Conservation (phyloP, 2,797 vertebrate species). For the Heliangelus exortis region DNA sequence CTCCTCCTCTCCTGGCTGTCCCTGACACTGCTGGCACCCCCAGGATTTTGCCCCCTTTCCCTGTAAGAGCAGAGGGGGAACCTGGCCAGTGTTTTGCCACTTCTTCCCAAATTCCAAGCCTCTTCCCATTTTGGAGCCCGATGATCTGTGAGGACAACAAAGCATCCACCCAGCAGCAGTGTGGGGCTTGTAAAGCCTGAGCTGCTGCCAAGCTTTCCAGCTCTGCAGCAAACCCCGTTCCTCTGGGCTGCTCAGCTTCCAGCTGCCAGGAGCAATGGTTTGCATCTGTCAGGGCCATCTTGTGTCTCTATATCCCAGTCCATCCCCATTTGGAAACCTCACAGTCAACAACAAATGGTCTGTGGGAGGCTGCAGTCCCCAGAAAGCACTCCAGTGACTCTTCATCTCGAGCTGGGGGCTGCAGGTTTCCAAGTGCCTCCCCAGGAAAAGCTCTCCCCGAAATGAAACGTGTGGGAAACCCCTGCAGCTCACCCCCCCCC, state of each 20-base stretch:
- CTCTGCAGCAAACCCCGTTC: not conserved
- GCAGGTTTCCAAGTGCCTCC: not conserved
- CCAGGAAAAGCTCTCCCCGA: not conserved
- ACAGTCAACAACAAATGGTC: not conserved
- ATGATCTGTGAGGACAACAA: not conserved
- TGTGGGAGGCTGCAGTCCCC: not conserved
- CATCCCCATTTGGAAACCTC: not conserved
- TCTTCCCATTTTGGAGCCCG: not conserved
- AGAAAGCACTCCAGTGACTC: not conserved
- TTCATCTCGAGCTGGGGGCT: not conserved
- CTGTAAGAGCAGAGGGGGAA: not conserved
- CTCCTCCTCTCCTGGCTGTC: too few relatives aligned
- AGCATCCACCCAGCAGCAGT: not conserved
- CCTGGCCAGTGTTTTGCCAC: not conserved
- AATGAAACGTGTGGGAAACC: rapidly evolving
- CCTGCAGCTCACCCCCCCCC: rapidly evolving
- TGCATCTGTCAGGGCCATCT: conserved; percentile 46
- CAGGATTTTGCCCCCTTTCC: not conserved
- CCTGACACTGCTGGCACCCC: rapidly evolving
- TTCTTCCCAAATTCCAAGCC: not conserved
- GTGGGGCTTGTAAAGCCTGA: not conserved
- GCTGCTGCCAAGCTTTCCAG: conserved; percentile 12
- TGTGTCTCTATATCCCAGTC: conserved; percentile 12
- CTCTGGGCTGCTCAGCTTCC: conserved; percentile 47
- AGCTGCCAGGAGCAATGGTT: conserved; percentile 51